phyloP scores from a whole-genome alignment of 2,888 invertebrate genomes.

The Lamellibrachia satsuma region DNA sequence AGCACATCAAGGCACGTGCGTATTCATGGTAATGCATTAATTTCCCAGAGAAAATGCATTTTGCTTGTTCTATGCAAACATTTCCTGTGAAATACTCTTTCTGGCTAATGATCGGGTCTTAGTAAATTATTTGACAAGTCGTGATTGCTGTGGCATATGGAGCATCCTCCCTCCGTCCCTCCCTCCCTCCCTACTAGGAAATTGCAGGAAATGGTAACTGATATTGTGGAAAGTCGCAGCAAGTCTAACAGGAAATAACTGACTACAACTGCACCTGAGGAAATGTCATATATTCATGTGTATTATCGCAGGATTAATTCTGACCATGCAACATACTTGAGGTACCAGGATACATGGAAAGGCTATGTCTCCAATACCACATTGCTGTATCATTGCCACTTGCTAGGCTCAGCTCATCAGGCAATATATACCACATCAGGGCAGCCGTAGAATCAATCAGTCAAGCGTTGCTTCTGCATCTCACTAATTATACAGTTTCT shows the following conservation, averaged over 20 bases:
- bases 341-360: not conserved
- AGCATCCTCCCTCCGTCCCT: not conserved
- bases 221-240: too few species aligned
- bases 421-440: not conserved
- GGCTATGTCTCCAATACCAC: not conserved
- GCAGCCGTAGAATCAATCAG: not conserved
- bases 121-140: not conserved
- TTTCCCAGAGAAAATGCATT: not conserved
- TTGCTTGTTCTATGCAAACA: not conserved
- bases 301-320: not conserved
- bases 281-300: too few species aligned
- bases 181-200: too few species aligned
- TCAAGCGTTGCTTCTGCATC: not conserved
- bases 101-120: not conserved
- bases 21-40: conserved; percentile 17
- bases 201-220: too few species aligned
- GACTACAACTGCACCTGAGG: not conserved
- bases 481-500: not conserved
- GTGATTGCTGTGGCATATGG: not conserved
- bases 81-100: not conserved
- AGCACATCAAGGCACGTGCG: not conserved
- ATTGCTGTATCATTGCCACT: not conserved
- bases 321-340: not conserved
- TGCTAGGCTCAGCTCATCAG: not conserved
- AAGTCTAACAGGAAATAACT: not conserved